Evolutionary conservation across 1,140 invertebrate genomes (phyloP), one percentile per base, ranked within the genome.

Genomic region (Meloidogyne exigua): DNA sequence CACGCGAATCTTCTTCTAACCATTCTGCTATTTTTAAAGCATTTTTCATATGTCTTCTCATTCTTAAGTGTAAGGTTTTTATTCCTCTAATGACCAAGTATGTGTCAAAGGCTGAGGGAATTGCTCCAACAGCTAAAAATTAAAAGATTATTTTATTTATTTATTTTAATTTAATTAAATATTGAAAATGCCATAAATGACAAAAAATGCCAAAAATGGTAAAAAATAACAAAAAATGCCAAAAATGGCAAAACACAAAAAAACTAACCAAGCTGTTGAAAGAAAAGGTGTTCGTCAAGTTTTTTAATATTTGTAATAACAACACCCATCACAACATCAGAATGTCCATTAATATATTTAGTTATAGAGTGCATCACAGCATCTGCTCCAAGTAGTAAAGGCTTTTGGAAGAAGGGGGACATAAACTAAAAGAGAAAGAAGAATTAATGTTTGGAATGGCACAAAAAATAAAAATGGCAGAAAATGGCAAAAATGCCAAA

Each of bases 261-360:
- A 23, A 2, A 25, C 71, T 7, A 11, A 73, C 71, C 71, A n/a
- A 68, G 63, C 23, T 81, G 80, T 44, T 76, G 57, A 57, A 82
- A 82, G 63, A 65, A 62, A 0, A 82, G 62, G 42, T 84, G 79
- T 39, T 72, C 76, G 10, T 77, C 75, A 25, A 82, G 26, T 49
- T 77, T 57, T 64, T 81, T 69, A 64, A 69, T 65, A 66, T 84
- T 78, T 1, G 79, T 84, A 28, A 84, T 63, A 0, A 81, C 28
- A 36, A 49, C 62, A 5, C 96, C 96, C 96, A 99, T 98, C 1
- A 99, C 92, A 64, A 97, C 93, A 90, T 99, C 96, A 1, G 93
- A 93, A 88, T 99, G 96, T 0, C 96, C 96, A 89, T 98, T 98
- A 91, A 98, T 95, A 85, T 98, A 99, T 88, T 99, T 99, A 0